Evolutionary conservation across 2,888 invertebrate species (phyloP), one percentile per base, ranked within the genome.

Genomic region (Pristionchus japonicus): DNA sequence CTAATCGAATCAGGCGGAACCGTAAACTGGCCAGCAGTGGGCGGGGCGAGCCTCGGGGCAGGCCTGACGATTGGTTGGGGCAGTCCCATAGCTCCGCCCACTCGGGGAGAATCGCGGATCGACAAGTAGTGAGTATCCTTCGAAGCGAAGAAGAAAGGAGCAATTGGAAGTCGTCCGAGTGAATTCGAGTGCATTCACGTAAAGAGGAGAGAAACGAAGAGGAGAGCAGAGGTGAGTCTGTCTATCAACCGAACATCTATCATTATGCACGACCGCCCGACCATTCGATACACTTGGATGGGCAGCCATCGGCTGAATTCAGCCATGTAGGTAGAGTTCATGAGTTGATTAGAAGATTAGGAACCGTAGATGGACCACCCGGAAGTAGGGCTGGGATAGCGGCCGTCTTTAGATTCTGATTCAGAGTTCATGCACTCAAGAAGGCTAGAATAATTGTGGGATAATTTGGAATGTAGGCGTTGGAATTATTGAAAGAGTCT

Each of bases 161-260:
- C 86, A 49, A 37, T 49, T 86, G 31, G 86, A 37, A 70, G 70
- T 67, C 86, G 49, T 57, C 57, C 86, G 86, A 86, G 86, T 86
- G 86, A 86, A 86, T 86, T 86, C 37, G 70, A 49, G 86, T 86
- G 86, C 70, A 86, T 70, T 70, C 70, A 70, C 34, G 70, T 9
- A 34, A 17, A 64, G 85, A 85, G 52, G 84, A 61, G 27, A 23
- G 61, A 31, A 82, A 34, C 15, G 20, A 34, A 80, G 37, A 43
- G 43, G 1, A 27, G n/a, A 61, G 70, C 27, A 15, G 70, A 47
- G 70, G 86, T 67, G 67, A 86, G 86, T 86, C 57, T 70, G 85
- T 27, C 84, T 82, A 82, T 82, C 82, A 82, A 77, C 61, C 77
- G 43, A 77, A 77, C 77, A 77, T 77, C 77, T 77, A 77, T 77